Conservation (phyloP, 92 coral and sea anemone genomes). For the Micromussa lordhowensis region DNA sequence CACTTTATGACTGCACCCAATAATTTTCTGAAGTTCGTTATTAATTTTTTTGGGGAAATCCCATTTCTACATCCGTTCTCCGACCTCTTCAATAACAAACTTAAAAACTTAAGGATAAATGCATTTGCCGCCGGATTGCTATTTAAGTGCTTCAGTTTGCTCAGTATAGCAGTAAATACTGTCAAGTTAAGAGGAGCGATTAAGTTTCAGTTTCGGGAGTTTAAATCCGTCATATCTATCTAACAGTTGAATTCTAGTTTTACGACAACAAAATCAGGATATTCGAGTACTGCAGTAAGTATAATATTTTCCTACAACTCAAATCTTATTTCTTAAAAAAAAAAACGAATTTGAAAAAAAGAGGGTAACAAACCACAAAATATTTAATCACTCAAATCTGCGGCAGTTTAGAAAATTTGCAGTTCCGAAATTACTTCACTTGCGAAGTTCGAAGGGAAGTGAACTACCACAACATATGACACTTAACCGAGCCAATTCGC, state of each 20-base stretch:
- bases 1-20: neutral
- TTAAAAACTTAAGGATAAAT: neutral
- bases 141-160: neutral
- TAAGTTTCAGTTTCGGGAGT: neutral
- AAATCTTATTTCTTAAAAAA: neutral
- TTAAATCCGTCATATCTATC: neutral
- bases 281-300: neutral
- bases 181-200: neutral
- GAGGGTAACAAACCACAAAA: neutral
- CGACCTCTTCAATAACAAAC: neutral
- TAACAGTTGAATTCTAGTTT: neutral
- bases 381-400: neutral
- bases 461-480: neutral
- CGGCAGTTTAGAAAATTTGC: neutral
- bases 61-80: conserved; percentile 14
- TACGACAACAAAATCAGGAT: neutral
- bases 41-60: conserved; percentile 6
- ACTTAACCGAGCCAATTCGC: neutral
- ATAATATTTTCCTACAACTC: neutral
- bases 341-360: neutral
- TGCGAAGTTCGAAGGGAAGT: neutral
- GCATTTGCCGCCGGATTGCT: neutral
- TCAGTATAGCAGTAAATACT: neutral
- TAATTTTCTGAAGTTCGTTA: conserved; percentile 8
- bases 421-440: neutral